Percentiles rank a stretch among this genome's conserved stretches.
phyloP scores from a whole-genome alignment of 2,888 invertebrate genomes.

The Coenonympha arcania region DNA sequence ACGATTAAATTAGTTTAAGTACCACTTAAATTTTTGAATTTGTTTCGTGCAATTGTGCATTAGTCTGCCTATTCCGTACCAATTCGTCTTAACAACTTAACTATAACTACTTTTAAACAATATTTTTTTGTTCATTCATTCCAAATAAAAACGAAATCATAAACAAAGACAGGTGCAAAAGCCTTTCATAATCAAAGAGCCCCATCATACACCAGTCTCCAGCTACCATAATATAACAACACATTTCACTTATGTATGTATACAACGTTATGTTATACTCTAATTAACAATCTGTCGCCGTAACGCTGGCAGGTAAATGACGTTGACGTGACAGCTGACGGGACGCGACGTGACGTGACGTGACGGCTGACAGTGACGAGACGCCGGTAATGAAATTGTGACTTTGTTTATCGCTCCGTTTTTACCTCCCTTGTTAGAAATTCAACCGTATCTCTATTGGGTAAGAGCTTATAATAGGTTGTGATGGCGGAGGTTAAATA shows the following conservation, averaged over 20 bases:
- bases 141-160: background rate
- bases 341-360: conserved; percentile 33
- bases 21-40: no score
- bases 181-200: conserved; percentile 8
- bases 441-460: background rate
- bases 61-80: no score
- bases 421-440: background rate
- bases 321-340: conserved; percentile 42
- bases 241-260: no score
- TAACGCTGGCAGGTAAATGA: conserved; percentile 55
- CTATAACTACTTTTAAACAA: no score
- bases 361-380: conserved; percentile 34
- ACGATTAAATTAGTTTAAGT: no score
- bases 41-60: no score
- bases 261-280: conserved; percentile 49
- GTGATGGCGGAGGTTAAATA: background rate
- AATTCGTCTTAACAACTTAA: no score
- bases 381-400: conserved; percentile 68
- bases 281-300: conserved; percentile 66
- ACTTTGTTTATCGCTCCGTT: conserved; percentile 32
- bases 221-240: background rate
- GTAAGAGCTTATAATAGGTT: background rate
- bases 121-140: no score
- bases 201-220: conserved; percentile 10
- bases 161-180: conserved; percentile 1